Evolutionary conservation across 2,113 vertebrate species (phyloP), one percentile per base, ranked within the genome.

Genomic region (Narcine bancroftii): DNA sequence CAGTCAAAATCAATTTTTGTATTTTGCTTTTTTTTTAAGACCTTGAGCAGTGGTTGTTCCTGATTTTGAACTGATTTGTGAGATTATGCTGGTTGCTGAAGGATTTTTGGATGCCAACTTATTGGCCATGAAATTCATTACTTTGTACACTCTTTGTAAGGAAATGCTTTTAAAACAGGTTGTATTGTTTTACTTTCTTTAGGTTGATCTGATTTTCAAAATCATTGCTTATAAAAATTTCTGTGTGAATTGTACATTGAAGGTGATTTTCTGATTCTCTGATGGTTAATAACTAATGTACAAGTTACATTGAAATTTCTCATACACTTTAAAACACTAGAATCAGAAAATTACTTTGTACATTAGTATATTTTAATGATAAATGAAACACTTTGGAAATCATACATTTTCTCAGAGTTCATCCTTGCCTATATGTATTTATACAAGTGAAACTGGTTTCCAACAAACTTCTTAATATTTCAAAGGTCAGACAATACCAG

Each of bases 81-180:
- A 97, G 95, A 97, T 98, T 76, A 95, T 96, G 95, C 93, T 98
- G 93, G 95, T 97, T 92, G 96, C 96, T 53, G 97, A 97, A 93
- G 96, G 96, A 24, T 98, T 98, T 94, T 94, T 96, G 92, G 95
- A 94, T 1, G 96, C 95, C 0, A 93, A 93, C 36, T 92, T 95
- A 3, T 94, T 97, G 93, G 96, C 96, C 93, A 95, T 93, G 89
- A 98, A 97, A 93, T 97, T 97, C 93, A 96, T 97, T 92, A 96
- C 95, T 0, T 93, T 97, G 21, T 97, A 96, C 93, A 95, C 39
- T 0, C 95, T 97, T 92, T 97, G 96, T 93, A 96, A 95, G 93
- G 95, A 98, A 66, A 96, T 98, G 73, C 96, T 98, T 53, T 97
- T 96, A 92, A 96, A 97, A 93, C 96, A 97, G 97, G 97, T 97